phyloP scores from a whole-genome alignment of 2,113 vertebrate genomes.

The Centropus unirufus region DNA sequence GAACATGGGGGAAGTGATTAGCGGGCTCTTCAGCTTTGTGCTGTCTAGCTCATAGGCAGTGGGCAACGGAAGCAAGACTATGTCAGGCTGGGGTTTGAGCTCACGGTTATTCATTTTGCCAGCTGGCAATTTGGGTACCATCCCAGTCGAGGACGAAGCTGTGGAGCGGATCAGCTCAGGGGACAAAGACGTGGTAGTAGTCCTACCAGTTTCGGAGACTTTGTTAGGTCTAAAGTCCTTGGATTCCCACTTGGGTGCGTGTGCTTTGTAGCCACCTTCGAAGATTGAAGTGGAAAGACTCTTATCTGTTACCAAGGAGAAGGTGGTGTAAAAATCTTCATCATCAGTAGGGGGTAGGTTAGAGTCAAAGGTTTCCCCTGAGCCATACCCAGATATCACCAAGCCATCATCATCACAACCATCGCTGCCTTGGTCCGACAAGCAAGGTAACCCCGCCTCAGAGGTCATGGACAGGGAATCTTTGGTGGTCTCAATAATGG shows the following conservation, averaged over 20 bases:
- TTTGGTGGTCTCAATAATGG: slow-evolving; percentile 99
- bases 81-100: slow-evolving; percentile 96
- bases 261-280: slow-evolving; percentile 99
- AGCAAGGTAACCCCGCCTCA: slow-evolving; percentile 99
- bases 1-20: slow-evolving; percentile 99
- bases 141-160: slow-evolving; percentile 91
- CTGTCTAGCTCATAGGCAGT: slow-evolving; percentile 99
- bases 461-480: slow-evolving; percentile 99
- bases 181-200: slow-evolving; percentile 91
- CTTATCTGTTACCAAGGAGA: slow-evolving; percentile 99
- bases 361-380: slow-evolving; percentile 99
- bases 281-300: slow-evolving; percentile 98
- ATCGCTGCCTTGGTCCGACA: slow-evolving; percentile 99
- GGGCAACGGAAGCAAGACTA: slow-evolving; percentile 99
- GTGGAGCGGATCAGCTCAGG: slow-evolving; percentile 98
- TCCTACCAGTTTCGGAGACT: slow-evolving; percentile 96
- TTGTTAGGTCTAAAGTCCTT: slow-evolving; percentile 99
- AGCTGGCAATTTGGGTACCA: slow-evolving; percentile 93
- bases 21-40: slow-evolving; percentile 96
- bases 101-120: slow-evolving; percentile 98
- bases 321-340: slow-evolving; percentile 99
- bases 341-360: slow-evolving; percentile 99
- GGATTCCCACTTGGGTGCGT: slow-evolving; percentile 96
- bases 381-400: slow-evolving; percentile 99
- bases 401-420: slow-evolving; percentile 99